A percentile compares a stretch with the other conserved stretches of the same genome.
Conservation (phyloP, 2,797 vertebrate genomes). For the Phoeniculus purpureus region DNA sequence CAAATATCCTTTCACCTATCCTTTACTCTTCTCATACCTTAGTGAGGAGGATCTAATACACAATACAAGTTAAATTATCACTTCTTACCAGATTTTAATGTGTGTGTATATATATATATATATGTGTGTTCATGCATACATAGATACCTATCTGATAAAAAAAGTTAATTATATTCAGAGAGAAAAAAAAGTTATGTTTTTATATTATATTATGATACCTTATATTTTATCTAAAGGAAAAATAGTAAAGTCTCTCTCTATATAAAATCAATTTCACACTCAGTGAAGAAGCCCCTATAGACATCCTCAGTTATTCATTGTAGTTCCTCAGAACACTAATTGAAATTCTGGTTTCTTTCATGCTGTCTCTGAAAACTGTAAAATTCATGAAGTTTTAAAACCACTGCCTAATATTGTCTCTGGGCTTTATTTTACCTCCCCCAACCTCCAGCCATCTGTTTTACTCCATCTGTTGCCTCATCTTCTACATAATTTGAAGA, state of each 20-base stretch:
- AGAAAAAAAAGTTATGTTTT: neutral
- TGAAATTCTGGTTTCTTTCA: neutral
- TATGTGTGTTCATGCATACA: too few species aligned
- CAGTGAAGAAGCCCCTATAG: neutral
- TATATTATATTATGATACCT: too few species aligned
- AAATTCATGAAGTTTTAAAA: slow-evolving; percentile 39
- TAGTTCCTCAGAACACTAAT: neutral
- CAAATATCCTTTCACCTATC: neutral
- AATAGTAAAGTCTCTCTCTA: too few species aligned
- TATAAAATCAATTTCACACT: neutral
- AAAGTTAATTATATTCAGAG: neutral
- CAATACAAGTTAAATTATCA: neutral
- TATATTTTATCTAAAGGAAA: too few species aligned
- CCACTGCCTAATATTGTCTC: slow-evolving; percentile 25
- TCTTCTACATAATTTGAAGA: slow-evolving; percentile 39
- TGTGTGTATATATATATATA: neutral
- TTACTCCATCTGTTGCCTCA: slow-evolving; percentile 47
- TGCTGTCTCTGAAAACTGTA: neutral
- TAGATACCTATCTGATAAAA: too few species aligned
- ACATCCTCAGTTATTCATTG: neutral
- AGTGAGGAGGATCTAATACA: neutral
- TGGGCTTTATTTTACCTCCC: slow-evolving; percentile 38
- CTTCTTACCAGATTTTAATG: neutral
- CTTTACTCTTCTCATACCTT: neutral
- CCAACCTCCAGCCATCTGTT: slow-evolving; percentile 48